phyloP scores from a whole-genome alignment of 1,140 invertebrate species.

The Melanaphis sacchari region DNA sequence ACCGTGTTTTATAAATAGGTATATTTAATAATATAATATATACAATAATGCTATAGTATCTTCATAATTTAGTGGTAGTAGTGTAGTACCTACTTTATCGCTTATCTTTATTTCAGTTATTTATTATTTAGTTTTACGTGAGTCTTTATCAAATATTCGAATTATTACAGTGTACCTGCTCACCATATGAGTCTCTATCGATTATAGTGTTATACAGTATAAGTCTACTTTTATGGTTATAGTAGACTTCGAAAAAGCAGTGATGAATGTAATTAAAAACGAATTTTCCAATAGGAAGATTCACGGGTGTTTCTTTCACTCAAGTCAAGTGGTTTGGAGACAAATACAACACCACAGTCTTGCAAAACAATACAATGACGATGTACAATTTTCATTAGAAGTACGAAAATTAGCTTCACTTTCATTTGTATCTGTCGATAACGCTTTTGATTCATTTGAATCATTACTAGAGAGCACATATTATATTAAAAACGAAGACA shows the following conservation, averaged over 20 bases:
- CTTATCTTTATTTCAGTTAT: no score
- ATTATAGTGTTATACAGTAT: no score
- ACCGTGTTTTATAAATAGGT: no score
- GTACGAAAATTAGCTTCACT: background rate
- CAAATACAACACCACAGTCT: slow-evolving; percentile 55
- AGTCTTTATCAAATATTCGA: no score
- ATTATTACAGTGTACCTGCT: no score
- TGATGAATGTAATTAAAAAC: background rate
- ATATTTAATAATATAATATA: no score
- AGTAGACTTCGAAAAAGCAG: background rate
- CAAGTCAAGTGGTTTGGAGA: slow-evolving; percentile 58
- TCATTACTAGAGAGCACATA: background rate
- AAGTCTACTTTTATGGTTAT: no score
- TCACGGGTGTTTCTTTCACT: slow-evolving; percentile 59
- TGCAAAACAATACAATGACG: slow-evolving; percentile 33
- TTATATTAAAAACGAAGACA: background rate
- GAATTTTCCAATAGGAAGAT: background rate
- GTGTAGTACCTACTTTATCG: no score
- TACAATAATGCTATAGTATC: no score
- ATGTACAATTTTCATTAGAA: slow-evolving; percentile 52
- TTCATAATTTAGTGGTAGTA: no score
- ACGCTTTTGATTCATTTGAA: background rate
- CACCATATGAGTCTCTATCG: no score
- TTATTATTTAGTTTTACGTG: no score
- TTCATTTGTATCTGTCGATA: background rate